These are phyloP conservation scores for Varanus komodoensis DNA, from an alignment of 2,113 vertebrate genomes.

Conservation along the genomic window DNA sequence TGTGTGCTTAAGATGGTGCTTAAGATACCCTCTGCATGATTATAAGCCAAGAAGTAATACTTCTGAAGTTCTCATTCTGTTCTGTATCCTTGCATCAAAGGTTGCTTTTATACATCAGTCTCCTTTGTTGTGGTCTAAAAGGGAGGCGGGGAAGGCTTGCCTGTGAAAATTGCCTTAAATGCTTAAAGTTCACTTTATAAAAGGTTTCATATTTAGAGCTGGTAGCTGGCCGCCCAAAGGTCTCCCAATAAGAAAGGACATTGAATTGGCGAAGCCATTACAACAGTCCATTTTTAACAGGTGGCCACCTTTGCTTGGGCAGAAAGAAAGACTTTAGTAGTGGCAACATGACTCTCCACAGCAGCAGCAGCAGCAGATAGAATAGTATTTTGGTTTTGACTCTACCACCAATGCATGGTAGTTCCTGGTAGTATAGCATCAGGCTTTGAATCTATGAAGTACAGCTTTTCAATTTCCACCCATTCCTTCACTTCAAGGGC, in stretches of 20 bases:
- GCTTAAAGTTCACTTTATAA: background rate
- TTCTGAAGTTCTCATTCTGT: background rate
- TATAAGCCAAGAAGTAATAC: background rate
- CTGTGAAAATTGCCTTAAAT: background rate
- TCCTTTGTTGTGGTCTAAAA: background rate
- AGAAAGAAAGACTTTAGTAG: background rate
- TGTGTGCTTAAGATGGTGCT: background rate
- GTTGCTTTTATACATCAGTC: background rate
- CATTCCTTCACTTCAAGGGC: background rate
- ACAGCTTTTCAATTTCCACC: background rate
- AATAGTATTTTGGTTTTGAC: conserved; percentile 5
- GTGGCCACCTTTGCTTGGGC: background rate
- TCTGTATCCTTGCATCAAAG: background rate
- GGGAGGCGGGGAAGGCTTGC: background rate
- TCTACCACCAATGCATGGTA: too few species aligned
- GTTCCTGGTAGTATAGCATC: too few species aligned
- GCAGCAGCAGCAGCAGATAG: too few species aligned
- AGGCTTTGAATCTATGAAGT: background rate
- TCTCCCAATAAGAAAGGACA: background rate
- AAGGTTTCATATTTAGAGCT: background rate
- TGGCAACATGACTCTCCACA: background rate
- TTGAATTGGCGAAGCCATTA: background rate
- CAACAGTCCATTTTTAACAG: background rate
- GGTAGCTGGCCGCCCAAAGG: background rate
- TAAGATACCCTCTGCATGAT: background rate